These are phyloP conservation scores for Aplodontia rufa DNA, from an alignment of 2,113 vertebrate species.

Conservation along the genomic window DNA sequence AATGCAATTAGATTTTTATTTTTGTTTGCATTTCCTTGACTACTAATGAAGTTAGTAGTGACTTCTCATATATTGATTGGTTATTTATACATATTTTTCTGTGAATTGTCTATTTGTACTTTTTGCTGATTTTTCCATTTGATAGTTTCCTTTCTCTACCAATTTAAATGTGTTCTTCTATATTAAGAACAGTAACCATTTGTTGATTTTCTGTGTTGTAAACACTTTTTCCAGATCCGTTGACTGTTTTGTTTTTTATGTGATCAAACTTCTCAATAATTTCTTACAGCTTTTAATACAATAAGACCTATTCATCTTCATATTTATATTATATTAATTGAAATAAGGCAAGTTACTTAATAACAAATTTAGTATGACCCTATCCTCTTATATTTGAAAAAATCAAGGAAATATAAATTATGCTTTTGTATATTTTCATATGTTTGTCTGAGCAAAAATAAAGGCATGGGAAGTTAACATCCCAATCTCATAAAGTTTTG, in stretches of 20 bases:
- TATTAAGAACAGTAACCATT: neutral
- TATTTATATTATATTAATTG: neutral
- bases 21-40: neutral
- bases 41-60: neutral
- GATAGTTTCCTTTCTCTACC: neutral
- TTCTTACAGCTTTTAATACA: neutral
- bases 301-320: neutral
- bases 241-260: neutral
- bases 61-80: neutral
- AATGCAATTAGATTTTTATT: constrained; percentile 18
- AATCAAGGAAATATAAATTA: neutral
- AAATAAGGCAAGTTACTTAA: neutral
- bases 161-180: neutral
- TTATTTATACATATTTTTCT: neutral
- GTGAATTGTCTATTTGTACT: neutral
- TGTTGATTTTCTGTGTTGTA: neutral
- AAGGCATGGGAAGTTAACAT: neutral
- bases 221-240: neutral
- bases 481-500: neutral
- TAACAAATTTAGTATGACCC: neutral
- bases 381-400: neutral
- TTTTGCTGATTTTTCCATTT: neutral
- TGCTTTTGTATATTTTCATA: neutral
- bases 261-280: neutral
- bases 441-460: constrained; percentile 11